phyloP scores from a whole-genome alignment of 2,888 invertebrate genomes.

The Aphrophora alni region DNA sequence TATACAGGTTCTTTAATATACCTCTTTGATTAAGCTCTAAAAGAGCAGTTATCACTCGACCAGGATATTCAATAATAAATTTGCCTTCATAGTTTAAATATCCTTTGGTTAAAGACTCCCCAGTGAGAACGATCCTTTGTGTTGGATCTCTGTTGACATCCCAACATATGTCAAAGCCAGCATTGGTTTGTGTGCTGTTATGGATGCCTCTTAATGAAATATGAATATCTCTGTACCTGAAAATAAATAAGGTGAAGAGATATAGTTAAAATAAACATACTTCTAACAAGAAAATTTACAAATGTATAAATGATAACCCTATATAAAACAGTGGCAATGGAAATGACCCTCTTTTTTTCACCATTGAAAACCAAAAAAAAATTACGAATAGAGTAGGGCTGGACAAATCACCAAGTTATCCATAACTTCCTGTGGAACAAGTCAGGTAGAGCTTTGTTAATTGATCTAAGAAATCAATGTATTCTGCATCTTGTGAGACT shows the following conservation, averaged over 20 bases:
- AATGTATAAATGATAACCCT: too few species aligned
- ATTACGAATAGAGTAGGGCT: too few species aligned
- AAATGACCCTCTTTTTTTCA: too few species aligned
- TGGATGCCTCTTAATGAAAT: conserved; percentile 69
- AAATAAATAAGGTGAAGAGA: conserved; percentile 3
- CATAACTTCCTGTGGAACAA: too few species aligned
- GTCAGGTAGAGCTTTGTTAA: too few species aligned
- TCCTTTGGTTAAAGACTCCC: conserved; percentile 24
- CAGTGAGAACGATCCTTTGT: conserved; percentile 64
- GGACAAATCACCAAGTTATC: too few species aligned
- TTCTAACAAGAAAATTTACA: too few species aligned
- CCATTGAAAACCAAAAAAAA: too few species aligned
- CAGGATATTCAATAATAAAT: conserved; percentile 75
- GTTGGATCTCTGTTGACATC: conserved; percentile 85
- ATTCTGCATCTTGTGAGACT: too few species aligned
- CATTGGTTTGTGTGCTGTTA: conserved; percentile 66
- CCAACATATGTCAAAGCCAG: conserved; percentile 80
- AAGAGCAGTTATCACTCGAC: conserved; percentile 72
- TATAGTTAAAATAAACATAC: neutral
- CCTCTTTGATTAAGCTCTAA: conserved; percentile 67
- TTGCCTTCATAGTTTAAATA: conserved; percentile 68
- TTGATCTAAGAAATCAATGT: too few species aligned
- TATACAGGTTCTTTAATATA: conserved; percentile 48
- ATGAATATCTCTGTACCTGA: conserved; percentile 76
- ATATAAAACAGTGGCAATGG: too few species aligned